Evolutionary conservation across 2,797 vertebrate species (phyloP).

Genomic region (Malurus splendens): DNA sequence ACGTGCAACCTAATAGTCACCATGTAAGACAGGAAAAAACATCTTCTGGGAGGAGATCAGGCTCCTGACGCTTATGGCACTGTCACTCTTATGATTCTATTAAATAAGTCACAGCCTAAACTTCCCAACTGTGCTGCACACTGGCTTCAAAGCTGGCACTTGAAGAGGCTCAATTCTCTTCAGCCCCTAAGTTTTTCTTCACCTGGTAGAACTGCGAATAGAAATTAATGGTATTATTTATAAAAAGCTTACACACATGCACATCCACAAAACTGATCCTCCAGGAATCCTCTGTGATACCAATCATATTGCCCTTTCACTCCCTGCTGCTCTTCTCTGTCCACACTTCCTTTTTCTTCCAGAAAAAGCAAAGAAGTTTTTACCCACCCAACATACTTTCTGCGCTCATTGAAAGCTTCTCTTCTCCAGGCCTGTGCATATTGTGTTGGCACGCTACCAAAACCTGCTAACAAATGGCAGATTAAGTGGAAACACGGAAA

Average conservation of each 20-base stretch:
- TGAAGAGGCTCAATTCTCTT: background rate
- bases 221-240: background rate
- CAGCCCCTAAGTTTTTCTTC: background rate
- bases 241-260: background rate
- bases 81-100: background rate
- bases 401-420: background rate
- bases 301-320: background rate
- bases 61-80: background rate
- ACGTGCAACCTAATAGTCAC: background rate
- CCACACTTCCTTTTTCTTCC: background rate
- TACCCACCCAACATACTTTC: background rate
- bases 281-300: background rate
- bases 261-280: fast-evolving
- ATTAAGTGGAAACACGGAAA: slow-evolving; percentile 58
- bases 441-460: slow-evolving; percentile 15
- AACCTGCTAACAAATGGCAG: slow-evolving; percentile 50
- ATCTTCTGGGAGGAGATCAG: background rate
- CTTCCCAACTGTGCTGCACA: background rate
- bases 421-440: background rate
- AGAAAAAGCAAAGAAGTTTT: background rate
- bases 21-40: background rate
- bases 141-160: background rate
- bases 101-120: background rate
- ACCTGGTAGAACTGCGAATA: background rate
- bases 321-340: background rate